Conservation (phyloP, 2,888 invertebrate species). For the Athrips mouffetella region DNA sequence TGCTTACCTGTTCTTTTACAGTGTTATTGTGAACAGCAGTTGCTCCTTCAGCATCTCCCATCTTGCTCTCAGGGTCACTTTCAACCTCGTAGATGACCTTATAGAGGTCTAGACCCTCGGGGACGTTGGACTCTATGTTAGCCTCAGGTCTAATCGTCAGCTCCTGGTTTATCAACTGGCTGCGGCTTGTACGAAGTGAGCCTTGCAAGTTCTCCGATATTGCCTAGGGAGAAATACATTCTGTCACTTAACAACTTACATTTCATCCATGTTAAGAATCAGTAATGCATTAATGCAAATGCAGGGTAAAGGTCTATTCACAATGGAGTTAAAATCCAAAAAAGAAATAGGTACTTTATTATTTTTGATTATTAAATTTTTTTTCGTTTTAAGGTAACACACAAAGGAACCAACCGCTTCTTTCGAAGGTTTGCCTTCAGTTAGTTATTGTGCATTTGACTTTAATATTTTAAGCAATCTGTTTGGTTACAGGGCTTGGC, state of each 20-base stretch:
- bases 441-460: no score
- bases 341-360: no score
- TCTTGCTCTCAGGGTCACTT: slow-evolving; percentile 57
- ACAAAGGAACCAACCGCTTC: no score
- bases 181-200: slow-evolving; percentile 57
- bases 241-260: neutral
- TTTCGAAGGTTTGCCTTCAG: no score
- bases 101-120: slow-evolving; percentile 64
- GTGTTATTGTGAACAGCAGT: slow-evolving; percentile 40
- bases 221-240: slow-evolving; percentile 43
- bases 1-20: slow-evolving; percentile 44
- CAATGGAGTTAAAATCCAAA: no score
- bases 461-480: no score
- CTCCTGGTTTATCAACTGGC: slow-evolving; percentile 65
- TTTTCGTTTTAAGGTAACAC: no score
- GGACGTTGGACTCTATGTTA: slow-evolving; percentile 68
- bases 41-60: slow-evolving; percentile 55
- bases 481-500: no score
- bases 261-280: no score
- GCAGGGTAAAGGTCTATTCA: no score
- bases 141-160: slow-evolving; percentile 67
- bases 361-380: no score
- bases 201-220: slow-evolving; percentile 64
- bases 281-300: no score
- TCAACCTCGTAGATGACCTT: slow-evolving; percentile 68